phyloP scores from a whole-genome alignment of 2,888 invertebrate genomes.

The Zaprionus obscuricornis region DNA sequence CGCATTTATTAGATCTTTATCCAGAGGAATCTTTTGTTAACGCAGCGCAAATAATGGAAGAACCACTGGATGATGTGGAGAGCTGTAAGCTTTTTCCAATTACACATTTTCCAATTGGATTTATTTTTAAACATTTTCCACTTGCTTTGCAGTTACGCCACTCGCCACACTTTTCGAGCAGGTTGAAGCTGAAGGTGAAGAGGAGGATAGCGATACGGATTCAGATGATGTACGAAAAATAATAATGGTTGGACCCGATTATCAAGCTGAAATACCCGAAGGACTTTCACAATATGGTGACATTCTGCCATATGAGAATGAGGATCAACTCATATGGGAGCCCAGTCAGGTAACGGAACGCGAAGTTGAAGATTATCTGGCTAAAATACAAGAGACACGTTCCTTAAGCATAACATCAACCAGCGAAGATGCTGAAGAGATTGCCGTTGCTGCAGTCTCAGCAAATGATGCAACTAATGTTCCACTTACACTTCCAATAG shows the following conservation, averaged over 20 bases:
- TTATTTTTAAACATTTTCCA: background rate
- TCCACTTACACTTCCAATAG: background rate
- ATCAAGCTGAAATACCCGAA: constrained; percentile 96
- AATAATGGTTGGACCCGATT: constrained; percentile 97
- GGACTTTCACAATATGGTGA: constrained; percentile 96
- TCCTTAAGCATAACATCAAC: constrained; percentile 11
- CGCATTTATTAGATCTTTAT: constrained; percentile 85
- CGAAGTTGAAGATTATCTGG: constrained; percentile 92
- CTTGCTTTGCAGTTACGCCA: constrained; percentile 55
- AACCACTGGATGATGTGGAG: constrained; percentile 37
- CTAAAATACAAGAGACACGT: constrained; percentile 79
- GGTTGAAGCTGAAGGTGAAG: constrained; percentile 86
- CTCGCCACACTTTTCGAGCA: constrained; percentile 58
- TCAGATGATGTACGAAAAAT: constrained; percentile 84
- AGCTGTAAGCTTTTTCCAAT: constrained; percentile 53
- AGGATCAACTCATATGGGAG: constrained; percentile 97
- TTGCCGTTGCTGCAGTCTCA: background rate
- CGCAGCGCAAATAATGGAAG: background rate
- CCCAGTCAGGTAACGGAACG: constrained; percentile 89
- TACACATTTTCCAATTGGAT: background rate
- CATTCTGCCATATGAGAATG: constrained; percentile 96
- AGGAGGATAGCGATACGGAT: constrained; percentile 71
- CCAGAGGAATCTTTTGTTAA: constrained; percentile 74
- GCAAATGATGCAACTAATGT: background rate
- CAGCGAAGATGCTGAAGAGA: constrained; percentile 31